A percentile compares a stretch with the other conserved stretches of the same genome.
These are phyloP conservation scores for Sebastes taczanowskii DNA, from an alignment of 2,797 vertebrate genomes.

Conservation along the genomic window DNA sequence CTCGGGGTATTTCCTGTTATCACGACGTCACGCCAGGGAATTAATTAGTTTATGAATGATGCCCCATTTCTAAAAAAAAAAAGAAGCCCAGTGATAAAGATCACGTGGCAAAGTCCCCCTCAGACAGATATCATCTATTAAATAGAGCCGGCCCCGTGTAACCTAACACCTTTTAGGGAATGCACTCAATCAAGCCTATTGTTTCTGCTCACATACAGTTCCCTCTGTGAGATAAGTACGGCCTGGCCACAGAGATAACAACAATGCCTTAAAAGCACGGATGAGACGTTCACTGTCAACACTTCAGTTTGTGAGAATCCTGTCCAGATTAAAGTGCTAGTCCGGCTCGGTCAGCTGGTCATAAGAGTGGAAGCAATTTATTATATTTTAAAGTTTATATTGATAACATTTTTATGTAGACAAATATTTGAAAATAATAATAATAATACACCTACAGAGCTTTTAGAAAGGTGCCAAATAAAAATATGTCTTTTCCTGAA, in stretches of 20 bases:
- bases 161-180: slow-evolving; percentile 83
- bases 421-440: not conserved
- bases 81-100: slow-evolving; percentile 67
- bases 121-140: slow-evolving; percentile 81
- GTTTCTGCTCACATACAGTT: slow-evolving; percentile 87
- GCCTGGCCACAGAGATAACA: slow-evolving; percentile 80
- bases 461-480: not conserved
- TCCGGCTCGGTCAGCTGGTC: not conserved
- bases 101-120: slow-evolving; percentile 52
- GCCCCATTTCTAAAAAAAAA: slow-evolving; percentile 48
- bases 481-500: not conserved
- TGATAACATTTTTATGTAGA: not conserved
- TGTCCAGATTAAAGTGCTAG: slow-evolving; percentile 53
- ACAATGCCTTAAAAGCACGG: slow-evolving; percentile 77
- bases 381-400: not conserved
- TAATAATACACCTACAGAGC: too few relatives aligned
- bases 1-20: slow-evolving; percentile 52
- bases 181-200: slow-evolving; percentile 87
- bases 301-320: slow-evolving; percentile 61
- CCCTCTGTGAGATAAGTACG: slow-evolving; percentile 82
- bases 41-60: slow-evolving; percentile 70
- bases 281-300: slow-evolving; percentile 80
- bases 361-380: not conserved
- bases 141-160: slow-evolving; percentile 71
- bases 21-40: slow-evolving; percentile 41